Percentiles rank a stretch among this genome's conserved stretches.
phyloP scores from a whole-genome alignment of 2,888 invertebrate genomes.

The Julus scandinavius region DNA sequence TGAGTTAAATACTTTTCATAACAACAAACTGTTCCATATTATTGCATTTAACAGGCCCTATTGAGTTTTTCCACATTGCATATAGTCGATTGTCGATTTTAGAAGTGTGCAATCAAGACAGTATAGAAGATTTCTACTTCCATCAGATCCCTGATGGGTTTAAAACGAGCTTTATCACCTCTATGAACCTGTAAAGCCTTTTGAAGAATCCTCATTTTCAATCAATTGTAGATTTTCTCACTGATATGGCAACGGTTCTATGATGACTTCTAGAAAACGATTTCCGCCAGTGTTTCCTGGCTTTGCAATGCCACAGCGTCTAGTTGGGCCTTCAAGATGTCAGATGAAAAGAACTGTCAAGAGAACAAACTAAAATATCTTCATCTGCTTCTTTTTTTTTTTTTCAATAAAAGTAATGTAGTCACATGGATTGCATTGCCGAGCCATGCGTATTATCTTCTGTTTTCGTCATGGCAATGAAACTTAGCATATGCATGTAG shows the following conservation, averaged over 20 bases:
- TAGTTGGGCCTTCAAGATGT: not conserved
- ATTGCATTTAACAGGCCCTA: no score
- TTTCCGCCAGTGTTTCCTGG: not conserved
- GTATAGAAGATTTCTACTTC: no score
- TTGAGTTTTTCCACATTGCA: no score
- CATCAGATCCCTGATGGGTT: not conserved
- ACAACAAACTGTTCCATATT: no score
- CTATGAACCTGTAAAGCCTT: not conserved
- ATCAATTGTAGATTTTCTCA: not conserved
- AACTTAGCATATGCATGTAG: not conserved
- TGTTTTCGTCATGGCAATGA: not conserved
- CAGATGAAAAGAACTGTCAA: not conserved
- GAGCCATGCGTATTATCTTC: not conserved
- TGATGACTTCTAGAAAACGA: not conserved
- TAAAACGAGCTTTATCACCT: not conserved
- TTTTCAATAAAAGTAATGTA: not conserved
- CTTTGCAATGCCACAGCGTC: not conserved
- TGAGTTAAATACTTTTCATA: no score
- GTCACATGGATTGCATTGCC: not conserved
- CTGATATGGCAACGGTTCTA: not conserved
- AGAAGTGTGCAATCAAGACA: no score
- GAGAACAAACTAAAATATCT: not conserved
- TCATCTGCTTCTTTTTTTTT: not conserved
- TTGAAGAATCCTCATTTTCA: conserved; percentile 4
- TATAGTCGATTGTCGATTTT: no score